A percentile compares a stretch with the other conserved stretches of the same genome.
phyloP scores from a whole-genome alignment of 2,888 invertebrate genomes.

The Troides aeacus region DNA sequence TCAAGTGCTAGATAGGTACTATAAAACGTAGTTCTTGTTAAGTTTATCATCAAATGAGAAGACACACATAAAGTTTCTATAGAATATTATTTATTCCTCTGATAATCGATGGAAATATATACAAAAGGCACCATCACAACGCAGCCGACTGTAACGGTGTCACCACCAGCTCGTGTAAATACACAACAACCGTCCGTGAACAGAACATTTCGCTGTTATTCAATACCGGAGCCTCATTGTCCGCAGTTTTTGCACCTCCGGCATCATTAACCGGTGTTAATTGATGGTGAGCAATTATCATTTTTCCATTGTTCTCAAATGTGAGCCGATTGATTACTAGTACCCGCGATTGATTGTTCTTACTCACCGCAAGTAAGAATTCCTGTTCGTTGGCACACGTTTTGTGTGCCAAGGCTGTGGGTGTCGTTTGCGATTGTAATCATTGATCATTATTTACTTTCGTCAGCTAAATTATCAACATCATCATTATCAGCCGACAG shows the following conservation, averaged over 20 bases:
- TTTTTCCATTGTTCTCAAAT: constrained; percentile 28
- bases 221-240: constrained; percentile 16
- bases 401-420: constrained; percentile 26
- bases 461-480: neutral
- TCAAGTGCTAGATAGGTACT: too few relatives aligned
- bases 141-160: constrained; percentile 26
- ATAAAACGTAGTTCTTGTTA: too few relatives aligned
- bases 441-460: neutral
- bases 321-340: constrained; percentile 27
- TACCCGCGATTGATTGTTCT: constrained; percentile 24
- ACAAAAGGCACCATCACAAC: too few relatives aligned
- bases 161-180: constrained; percentile 10
- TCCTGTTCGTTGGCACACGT: constrained; percentile 13
- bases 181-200: constrained; percentile 8
- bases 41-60: too few relatives aligned
- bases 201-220: constrained; percentile 10
- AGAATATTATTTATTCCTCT: too few relatives aligned
- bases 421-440: constrained; percentile 10
- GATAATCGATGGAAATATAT: too few relatives aligned
- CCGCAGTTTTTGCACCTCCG: constrained; percentile 16
- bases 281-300: constrained; percentile 23
- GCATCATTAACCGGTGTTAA: constrained; percentile 23
- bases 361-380: neutral
- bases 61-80: too few relatives aligned
- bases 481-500: too few relatives aligned